A percentile compares a stretch with the other conserved stretches of the same genome.
Conservation (phyloP, 1,140 invertebrate species). For the Cydia fagiglandana region DNA sequence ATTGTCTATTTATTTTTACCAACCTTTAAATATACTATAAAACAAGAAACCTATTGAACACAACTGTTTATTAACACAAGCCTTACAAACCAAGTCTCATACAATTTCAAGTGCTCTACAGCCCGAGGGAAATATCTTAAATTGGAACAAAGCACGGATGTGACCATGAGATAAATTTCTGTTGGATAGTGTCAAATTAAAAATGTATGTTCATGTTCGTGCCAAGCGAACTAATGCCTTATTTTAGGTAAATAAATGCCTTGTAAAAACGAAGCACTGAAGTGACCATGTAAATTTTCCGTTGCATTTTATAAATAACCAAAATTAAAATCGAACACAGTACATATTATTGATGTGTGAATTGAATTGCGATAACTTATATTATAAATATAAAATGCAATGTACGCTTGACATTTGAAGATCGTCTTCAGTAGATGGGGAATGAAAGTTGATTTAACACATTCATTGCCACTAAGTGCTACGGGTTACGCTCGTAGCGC, state of each 20-base stretch:
- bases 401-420: neutral
- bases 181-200: constrained; percentile 23
- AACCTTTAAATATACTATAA: neutral
- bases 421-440: neutral
- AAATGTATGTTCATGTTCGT: constrained; percentile 18
- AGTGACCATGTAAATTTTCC: neutral
- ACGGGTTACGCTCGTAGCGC: too few species aligned
- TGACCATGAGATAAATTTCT: constrained; percentile 22
- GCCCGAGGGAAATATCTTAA: constrained; percentile 26
- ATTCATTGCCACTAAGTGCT: too few species aligned
- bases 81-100: constrained; percentile 10
- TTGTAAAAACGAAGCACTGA: neutral
- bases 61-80: constrained; percentile 9
- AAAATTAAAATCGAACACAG: neutral
- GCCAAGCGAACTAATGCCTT: neutral
- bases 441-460: neutral
- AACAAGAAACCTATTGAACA: neutral
- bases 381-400: neutral
- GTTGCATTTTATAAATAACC: neutral
- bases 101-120: constrained; percentile 22
- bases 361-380: neutral
- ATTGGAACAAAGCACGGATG: constrained; percentile 25
- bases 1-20: too few species aligned
- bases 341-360: neutral
- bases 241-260: neutral